Evolutionary conservation across 2,888 invertebrate species (phyloP), one percentile per base, ranked within the genome.

Genomic region (Phyllotreta striolata): DNA sequence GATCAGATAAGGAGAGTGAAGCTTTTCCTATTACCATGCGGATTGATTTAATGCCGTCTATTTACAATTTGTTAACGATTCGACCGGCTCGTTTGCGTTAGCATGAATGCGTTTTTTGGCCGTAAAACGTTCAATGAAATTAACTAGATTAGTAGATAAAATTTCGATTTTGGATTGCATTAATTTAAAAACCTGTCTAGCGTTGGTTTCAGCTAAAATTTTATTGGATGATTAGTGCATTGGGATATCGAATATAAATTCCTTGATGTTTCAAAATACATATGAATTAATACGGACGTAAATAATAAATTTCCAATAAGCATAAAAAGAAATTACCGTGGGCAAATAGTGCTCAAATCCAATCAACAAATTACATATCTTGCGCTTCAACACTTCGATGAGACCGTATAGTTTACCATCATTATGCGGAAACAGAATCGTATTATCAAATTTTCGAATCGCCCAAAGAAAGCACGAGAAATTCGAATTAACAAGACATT

Each of bases 1-100:
- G 52, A 68, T 70, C 69, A 64, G 68, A 71, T 71, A 68, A 69
- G 39, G 51, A 59, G 46, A 56, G 51, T 55, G 47, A 59, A 51
- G 56, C 46, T 64, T 61, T 64, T 63, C 40, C 24, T 59, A 55
- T 63, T 63, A 63, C 34, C 44, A 46, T 12, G 12, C 14, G 41
- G 52, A 56, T 56, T 37, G 56, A 39, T 57, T 57, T 57, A 57
- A 39, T 46, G 35, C 38, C 47, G 47, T 14, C 47, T 8, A 47
- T 47, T 24, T 47, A 24, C 24, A 24, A 24, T 24, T 24, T 24
- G 24, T 24, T 24, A 24, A 24, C 24, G 24, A 24, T 24, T 24
- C 24, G 24, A 24, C 24, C 24, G 24, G 24, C 24, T 24, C 24
- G 24, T 24, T 24, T 24, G 24, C 24, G 24, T 24, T 24, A 24